A percentile compares a stretch with the other conserved stretches of the same genome.
These are phyloP conservation scores for Calcarius lapponicus DNA, from an alignment of 2,797 vertebrate species.

Conservation along the genomic window DNA sequence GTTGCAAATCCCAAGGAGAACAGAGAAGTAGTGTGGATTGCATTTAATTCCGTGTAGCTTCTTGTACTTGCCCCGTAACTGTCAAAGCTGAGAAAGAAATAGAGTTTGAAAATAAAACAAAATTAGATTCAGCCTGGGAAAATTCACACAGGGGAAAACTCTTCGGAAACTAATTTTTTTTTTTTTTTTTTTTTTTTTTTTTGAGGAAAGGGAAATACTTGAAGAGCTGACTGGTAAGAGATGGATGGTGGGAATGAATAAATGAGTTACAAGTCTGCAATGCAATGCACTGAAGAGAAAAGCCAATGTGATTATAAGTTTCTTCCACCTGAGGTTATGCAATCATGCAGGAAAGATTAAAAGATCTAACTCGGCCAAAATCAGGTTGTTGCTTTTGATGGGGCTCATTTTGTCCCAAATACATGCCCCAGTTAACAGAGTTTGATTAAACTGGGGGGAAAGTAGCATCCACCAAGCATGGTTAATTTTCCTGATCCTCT, in stretches of 20 bases:
- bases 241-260: slow-evolving; percentile 37
- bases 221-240: slow-evolving; percentile 4
- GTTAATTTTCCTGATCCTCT: neutral
- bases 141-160: slow-evolving; percentile 27
- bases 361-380: neutral
- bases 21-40: slow-evolving; percentile 56
- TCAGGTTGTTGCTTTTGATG: neutral
- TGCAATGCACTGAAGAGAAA: slow-evolving; percentile 10
- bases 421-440: neutral
- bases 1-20: slow-evolving; percentile 68
- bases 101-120: slow-evolving; percentile 47
- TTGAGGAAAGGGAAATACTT: slow-evolving; percentile 23
- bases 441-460: neutral
- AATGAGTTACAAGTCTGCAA: neutral
- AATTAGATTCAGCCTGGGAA: slow-evolving; percentile 56
- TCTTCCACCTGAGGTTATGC: neutral
- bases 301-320: neutral
- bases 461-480: neutral
- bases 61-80: slow-evolving; percentile 44
- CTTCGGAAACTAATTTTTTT: slow-evolving; percentile 1
- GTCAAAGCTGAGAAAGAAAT: slow-evolving; percentile 53
- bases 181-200: neutral
- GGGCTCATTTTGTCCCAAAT: neutral
- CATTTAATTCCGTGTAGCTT: slow-evolving; percentile 49
- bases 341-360: neutral